Conservation (phyloP, 2,113 vertebrate species). For the Sinocyclocheilus anophthalmus region DNA sequence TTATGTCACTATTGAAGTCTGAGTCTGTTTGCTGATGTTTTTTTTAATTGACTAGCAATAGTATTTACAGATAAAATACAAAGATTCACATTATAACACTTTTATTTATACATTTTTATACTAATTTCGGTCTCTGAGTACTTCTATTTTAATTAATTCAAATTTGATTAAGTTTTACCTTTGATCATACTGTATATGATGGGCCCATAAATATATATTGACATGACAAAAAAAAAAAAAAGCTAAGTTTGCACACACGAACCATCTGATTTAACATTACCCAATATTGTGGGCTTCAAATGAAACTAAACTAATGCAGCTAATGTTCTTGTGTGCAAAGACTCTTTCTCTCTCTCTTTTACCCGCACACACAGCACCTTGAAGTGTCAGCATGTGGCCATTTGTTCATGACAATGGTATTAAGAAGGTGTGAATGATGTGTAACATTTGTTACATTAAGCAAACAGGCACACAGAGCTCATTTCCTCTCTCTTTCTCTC, state of each 20-base stretch:
- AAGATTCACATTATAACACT: too few relatives aligned
- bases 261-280: neutral
- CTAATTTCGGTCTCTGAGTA: neutral
- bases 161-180: too few relatives aligned
- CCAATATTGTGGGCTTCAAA: neutral
- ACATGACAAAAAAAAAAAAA: neutral
- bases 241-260: neutral
- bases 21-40: neutral
- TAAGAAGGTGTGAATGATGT: constrained; percentile 70
- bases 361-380: constrained; percentile 40
- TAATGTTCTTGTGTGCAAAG: constrained; percentile 45
- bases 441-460: constrained; percentile 70
- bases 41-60: too few relatives aligned
- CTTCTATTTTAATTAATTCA: neutral
- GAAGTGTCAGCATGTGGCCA: constrained; percentile 62
- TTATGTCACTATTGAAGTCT: too few relatives aligned
- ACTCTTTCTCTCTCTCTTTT: neutral
- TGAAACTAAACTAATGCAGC: neutral
- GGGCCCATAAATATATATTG: neutral
- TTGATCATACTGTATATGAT: neutral
- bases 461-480: constrained; percentile 59
- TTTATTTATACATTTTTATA: too few relatives aligned
- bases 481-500: constrained; percentile 42
- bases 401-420: constrained; percentile 70
- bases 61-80: too few relatives aligned